phyloP scores from a whole-genome alignment of 2,888 invertebrate species.

The Euzetes globulus region DNA sequence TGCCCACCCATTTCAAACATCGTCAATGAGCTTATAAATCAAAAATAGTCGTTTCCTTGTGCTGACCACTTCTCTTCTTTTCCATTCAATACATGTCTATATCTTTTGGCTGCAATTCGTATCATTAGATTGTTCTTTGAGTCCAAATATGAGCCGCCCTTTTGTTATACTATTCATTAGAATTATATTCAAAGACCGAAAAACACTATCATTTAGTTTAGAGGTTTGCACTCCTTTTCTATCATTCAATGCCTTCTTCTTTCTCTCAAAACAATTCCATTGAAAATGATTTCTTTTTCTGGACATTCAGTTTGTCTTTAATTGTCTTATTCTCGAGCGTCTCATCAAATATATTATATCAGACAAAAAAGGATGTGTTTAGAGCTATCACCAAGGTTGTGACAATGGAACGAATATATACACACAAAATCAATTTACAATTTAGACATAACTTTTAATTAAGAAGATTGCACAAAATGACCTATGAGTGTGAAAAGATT shows the following conservation, averaged over 20 bases:
- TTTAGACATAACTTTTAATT: too few species aligned
- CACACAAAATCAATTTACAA: too few species aligned
- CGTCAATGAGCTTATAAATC: neutral
- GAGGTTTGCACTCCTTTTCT: too few species aligned
- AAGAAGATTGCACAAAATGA: too few species aligned
- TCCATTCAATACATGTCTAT: neutral
- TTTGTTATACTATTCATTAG: constrained; percentile 1
- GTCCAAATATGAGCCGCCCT: constrained; percentile 2
- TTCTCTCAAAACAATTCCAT: too few species aligned
- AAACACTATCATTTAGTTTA: too few species aligned
- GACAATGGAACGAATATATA: too few species aligned
- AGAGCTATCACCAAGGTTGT: too few species aligned
- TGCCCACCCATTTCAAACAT: neutral
- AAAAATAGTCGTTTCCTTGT: neutral
- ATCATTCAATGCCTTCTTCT: too few species aligned
- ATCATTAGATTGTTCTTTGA: neutral
- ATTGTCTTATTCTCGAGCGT: constrained; percentile 4
- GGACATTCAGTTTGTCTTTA: neutral
- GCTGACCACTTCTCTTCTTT: neutral
- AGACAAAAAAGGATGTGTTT: neutral
- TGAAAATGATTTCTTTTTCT: neutral
- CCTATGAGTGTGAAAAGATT: too few species aligned
- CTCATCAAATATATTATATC: neutral
- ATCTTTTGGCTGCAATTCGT: neutral
- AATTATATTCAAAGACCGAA: too few species aligned